Evolutionary conservation across 2,797 vertebrate species (phyloP), one percentile per base, ranked within the genome.

Genomic region (Lophius americanus): DNA sequence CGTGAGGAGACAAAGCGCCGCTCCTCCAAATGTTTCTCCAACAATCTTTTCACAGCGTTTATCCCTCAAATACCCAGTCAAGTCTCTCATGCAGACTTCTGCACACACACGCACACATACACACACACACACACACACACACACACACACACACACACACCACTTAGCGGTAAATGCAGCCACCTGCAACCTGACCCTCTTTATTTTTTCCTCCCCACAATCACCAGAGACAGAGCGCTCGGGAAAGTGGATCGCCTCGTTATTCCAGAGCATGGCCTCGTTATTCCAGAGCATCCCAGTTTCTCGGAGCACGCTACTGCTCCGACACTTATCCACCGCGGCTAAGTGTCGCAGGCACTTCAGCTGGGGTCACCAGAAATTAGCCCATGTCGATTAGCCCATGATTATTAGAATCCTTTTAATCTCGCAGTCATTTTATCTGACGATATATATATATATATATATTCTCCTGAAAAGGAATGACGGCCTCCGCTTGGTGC

Each of bases 141-240:
- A 23, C 23, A 23, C 23, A 23, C 63, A 43, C 65, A 73, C 81
- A 44, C 84, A 75, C 68, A 87, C 80, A 3, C 69, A 53, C 59
- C 75, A 70, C 81, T 88, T 74, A 70, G 58, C 67, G 33, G 51
- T 62, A 81, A 80, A 82, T 62, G 58, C 81, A 75, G 56, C 72
- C 82, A 83, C 75, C 84, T 82, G 67, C 79, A 73, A 64, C 75
- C 70, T 76, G 63, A 70, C 73, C 63, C 57, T 73, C 33, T 60
- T 70, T 37, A 13, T 50, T 58, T 51, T 55, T 60, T 56, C 3
- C 37, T 1, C 14, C 35, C 37, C 37, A 10, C 6, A 12, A 49
- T 54, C 12, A 70, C 36, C 50, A 49, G 41, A 49, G 46, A 46
- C 57, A 49, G 56, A 50, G 43, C 7, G 0, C 55, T 10, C 1